These are phyloP conservation scores for Polydrusus tereticollis DNA, from an alignment of 2,888 invertebrate species.

Conservation along the genomic window DNA sequence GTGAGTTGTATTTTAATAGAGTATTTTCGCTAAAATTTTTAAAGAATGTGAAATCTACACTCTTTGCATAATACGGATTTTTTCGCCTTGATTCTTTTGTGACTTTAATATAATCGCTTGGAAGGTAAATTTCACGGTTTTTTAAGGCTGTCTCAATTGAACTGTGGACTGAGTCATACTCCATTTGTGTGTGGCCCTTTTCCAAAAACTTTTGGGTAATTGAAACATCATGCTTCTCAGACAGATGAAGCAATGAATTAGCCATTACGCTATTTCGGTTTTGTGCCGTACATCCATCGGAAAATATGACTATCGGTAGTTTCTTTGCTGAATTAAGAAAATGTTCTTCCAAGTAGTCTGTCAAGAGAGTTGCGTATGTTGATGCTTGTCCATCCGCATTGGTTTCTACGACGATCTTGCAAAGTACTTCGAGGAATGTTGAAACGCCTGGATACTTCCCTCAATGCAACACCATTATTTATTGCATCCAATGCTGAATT, in stretches of 20 bases:
- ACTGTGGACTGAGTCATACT: conserved; percentile 56
- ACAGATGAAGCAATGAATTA: conserved; percentile 29
- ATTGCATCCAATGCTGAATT: too few relatives aligned
- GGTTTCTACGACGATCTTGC: too few relatives aligned
- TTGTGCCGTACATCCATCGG: conserved; percentile 56
- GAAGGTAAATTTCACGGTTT: conserved; percentile 50
- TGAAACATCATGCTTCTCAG: conserved; percentile 46
- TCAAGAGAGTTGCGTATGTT: conserved; percentile 43
- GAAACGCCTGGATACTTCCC: too few relatives aligned
- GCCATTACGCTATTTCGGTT: conserved; percentile 51
- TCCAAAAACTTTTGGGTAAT: conserved; percentile 54
- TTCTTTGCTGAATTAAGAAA: conserved; percentile 27
- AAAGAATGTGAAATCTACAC: conserved; percentile 15
- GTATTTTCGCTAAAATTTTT: conserved; percentile 28
- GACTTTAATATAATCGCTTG: conserved; percentile 50
- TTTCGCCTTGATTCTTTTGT: conserved; percentile 34
- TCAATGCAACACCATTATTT: too few relatives aligned
- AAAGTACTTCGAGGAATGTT: too few relatives aligned
- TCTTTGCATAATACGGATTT: conserved; percentile 27
- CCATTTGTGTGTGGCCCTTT: conserved; percentile 58
- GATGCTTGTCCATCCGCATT: conserved; percentile 49
- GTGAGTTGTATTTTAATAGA: conserved; percentile 33
- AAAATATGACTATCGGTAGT: conserved; percentile 53
- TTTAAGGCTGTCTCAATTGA: conserved; percentile 53
- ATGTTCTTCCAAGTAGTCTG: conserved; percentile 36